These are phyloP conservation scores for Meandrina meandrites DNA, from an alignment of 92 coral and sea anemone genomes.

Conservation along the genomic window DNA sequence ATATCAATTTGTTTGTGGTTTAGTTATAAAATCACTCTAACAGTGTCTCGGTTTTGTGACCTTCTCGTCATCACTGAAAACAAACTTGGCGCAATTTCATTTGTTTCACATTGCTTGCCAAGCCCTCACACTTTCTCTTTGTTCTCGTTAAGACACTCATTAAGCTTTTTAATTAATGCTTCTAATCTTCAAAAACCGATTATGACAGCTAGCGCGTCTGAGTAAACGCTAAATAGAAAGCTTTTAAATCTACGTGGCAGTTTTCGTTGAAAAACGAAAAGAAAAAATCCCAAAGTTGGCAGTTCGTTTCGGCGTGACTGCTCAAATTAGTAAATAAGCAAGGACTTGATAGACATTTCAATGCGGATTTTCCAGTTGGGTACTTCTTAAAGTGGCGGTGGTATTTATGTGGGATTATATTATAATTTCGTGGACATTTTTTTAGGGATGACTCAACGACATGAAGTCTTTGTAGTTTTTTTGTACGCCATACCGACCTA, in stretches of 20 bases:
- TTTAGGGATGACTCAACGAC: neutral
- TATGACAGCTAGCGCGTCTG: constrained; percentile 12
- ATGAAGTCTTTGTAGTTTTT: neutral
- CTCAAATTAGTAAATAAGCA: neutral
- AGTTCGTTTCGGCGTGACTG: neutral
- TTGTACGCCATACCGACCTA: neutral
- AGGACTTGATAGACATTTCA: constrained; percentile 11
- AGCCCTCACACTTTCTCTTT: constrained; percentile 20
- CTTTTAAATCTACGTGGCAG: neutral
- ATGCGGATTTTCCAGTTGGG: constrained; percentile 16
- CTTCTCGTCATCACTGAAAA: neutral
- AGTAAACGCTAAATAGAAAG: neutral
- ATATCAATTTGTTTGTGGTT: neutral
- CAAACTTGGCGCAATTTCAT: constrained; percentile 9
- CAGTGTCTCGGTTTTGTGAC: neutral
- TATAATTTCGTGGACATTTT: neutral
- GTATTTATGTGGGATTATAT: neutral
- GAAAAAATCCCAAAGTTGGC: neutral
- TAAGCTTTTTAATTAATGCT: constrained; percentile 28
- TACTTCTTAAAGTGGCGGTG: constrained; percentile 1
- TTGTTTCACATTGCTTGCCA: constrained; percentile 27
- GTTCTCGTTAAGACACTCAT: constrained; percentile 20
- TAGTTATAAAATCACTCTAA: neutral
- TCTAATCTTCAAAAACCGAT: constrained; percentile 29
- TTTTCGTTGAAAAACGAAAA: neutral